These are phyloP conservation scores for Eurytoma adleriae DNA, from an alignment of 2,888 invertebrate species.

Conservation along the genomic window DNA sequence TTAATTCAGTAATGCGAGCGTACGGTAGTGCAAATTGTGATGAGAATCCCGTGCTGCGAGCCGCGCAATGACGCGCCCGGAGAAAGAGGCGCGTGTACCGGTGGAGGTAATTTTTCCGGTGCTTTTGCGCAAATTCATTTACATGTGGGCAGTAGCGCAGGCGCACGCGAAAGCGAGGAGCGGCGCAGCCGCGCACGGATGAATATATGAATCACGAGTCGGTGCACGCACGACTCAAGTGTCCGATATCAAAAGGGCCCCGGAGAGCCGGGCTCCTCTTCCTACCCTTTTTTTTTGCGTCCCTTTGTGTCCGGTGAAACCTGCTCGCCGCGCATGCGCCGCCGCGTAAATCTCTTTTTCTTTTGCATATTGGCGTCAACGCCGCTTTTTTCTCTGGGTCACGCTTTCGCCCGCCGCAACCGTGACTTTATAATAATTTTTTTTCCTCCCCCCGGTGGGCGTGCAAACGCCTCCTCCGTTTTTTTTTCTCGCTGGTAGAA, in stretches of 20 bases:
- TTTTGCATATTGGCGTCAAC: too few relatives aligned
- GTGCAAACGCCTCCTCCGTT: too few relatives aligned
- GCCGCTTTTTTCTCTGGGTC: too few relatives aligned
- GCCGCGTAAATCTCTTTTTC: conserved; percentile 11
- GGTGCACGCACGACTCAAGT: conserved; percentile 7
- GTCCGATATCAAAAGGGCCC: conserved; percentile 33
- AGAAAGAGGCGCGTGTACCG: background rate
- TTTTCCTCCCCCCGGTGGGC: too few relatives aligned
- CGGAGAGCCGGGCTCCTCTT: background rate
- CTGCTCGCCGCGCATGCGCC: conserved; percentile 54
- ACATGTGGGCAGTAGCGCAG: background rate
- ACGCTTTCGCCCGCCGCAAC: too few relatives aligned
- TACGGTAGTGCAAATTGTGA: too few relatives aligned
- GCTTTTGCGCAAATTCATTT: conserved; percentile 42
- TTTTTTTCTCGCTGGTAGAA: too few relatives aligned
- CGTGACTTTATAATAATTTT: too few relatives aligned
- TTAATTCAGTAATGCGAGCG: background rate
- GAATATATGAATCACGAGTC: background rate
- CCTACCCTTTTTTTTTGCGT: background rate
- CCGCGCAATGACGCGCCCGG: background rate
- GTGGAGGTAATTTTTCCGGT: conserved; percentile 24
- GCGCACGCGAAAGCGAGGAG: background rate
- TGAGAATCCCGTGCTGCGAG: too few relatives aligned
- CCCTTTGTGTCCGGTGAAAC: conserved; percentile 35
- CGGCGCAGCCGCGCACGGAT: background rate